Evolutionary conservation across 1,140 invertebrate species (phyloP).

Genomic region (Ridgeia piscesae): DNA sequence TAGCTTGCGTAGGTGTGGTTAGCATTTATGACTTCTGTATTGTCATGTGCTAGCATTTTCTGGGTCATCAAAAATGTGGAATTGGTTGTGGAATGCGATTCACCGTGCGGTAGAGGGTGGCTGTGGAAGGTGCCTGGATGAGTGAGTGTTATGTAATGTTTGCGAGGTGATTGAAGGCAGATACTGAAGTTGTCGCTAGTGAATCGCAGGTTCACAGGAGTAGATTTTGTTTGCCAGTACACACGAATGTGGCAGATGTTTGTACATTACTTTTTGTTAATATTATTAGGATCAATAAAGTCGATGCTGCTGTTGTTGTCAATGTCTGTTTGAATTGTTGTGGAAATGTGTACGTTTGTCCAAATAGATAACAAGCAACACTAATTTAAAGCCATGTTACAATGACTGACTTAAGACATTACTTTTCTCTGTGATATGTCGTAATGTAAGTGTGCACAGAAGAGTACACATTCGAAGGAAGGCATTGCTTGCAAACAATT

Average conservation of each 20-base stretch:
- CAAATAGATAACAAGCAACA: not conserved
- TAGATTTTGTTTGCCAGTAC: not conserved
- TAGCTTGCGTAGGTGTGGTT: not conserved
- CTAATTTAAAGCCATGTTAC: not conserved
- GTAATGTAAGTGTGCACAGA: too few relatives aligned
- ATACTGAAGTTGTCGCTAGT: not conserved
- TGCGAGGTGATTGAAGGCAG: too few relatives aligned
- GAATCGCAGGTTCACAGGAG: not conserved
- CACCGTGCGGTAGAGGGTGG: not conserved
- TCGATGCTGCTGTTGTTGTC: not conserved
- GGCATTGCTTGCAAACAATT: too few relatives aligned
- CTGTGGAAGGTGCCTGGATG: not conserved
- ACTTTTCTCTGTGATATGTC: too few relatives aligned
- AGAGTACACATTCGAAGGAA: too few relatives aligned
- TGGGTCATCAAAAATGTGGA: not conserved
- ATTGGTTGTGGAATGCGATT: not conserved
- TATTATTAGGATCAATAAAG: constrained; percentile 6
- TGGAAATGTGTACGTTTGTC: not conserved
- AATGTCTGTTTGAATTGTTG: not conserved
- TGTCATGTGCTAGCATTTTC: not conserved
- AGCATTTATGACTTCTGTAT: not conserved
- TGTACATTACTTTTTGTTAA: constrained; percentile 6
- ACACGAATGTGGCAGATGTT: not conserved
- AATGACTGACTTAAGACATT: too few relatives aligned
- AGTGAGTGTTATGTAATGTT: not conserved